Evolutionary conservation across 2,797 vertebrate species (phyloP), one percentile per base, ranked within the genome.

Genomic region (Chaunax sp.): DNA sequence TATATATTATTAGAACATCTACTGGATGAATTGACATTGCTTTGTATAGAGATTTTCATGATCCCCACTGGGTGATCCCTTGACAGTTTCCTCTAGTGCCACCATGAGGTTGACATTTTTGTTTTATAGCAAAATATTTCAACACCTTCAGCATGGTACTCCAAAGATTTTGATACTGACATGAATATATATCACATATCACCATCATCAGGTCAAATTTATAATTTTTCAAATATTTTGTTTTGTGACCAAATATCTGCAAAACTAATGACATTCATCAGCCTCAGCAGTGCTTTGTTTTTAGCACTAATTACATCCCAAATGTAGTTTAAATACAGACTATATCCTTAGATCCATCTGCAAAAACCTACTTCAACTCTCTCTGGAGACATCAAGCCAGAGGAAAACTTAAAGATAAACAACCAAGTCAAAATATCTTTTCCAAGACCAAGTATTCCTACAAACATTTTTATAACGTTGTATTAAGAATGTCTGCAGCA

Each of bases 11-110:
- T n/a, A n/a, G n/a, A n/a, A n/a, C n/a, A n/a, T n/a, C n/a, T n/a
- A n/a, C n/a, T n/a, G n/a, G n/a, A n/a, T n/a, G n/a, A n/a, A n/a
- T 71, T 56, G 26, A 30, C 5, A 43, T 38, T 30, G 28, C 30
- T 5, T 22, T 11, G 13, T 44, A 12, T 15, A 20, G 6, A 20
- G 7, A 30, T 58, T 15, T 13, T 43, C 25, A 28, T 15, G 26
- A 44, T 58, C n/a, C 11, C 54, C 16, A 41, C 22, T 25, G 22
- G 22, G 3, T 35, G 6, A 22, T 15, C 4, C 12, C 13, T 5
- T 19, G 6, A 14, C n/a, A 23, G 13, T n/a, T n/a, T 10, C 40
- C 40, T 30, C 10, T 19, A 13, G 18, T 6, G 5, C 28, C 28
- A 30, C 28, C 28, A 3, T 30, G 28, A 30, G 9, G 5, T 30